Evolutionary conservation across 1,140 invertebrate genomes (phyloP).

Genomic region (Steinernema feltiae): DNA sequence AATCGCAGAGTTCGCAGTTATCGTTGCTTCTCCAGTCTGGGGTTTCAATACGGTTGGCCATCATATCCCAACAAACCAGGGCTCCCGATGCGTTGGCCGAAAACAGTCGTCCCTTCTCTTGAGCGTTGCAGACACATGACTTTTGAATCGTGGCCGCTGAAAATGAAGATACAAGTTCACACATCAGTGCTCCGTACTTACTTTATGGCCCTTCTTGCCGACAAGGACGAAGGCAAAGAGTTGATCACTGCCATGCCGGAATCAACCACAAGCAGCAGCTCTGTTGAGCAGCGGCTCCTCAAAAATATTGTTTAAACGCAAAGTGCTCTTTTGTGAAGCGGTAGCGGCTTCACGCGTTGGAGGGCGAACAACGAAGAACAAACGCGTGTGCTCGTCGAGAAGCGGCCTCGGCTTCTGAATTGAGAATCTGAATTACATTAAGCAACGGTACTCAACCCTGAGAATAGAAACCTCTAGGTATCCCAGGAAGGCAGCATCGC

Average conservation of each 20-base stretch:
- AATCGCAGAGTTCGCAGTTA: conserved; percentile 80
- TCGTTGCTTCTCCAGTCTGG: conserved; percentile 88
- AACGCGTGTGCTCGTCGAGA: no score
- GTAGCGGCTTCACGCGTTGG: no score
- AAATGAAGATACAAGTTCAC: conserved; percentile 33
- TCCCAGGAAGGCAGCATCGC: no score
- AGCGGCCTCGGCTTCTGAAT: no score
- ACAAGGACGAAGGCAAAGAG: background rate
- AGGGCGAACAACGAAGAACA: no score
- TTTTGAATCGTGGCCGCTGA: conserved; percentile 60
- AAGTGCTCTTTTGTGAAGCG: no score
- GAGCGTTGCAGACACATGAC: conserved; percentile 68
- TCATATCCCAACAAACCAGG: conserved; percentile 91
- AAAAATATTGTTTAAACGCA: no score
- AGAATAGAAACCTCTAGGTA: no score
- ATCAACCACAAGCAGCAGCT: no score
- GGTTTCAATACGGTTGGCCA: conserved; percentile 72
- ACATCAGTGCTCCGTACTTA: conserved; percentile 25
- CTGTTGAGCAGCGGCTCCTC: no score
- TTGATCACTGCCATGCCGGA: conserved; percentile 7
- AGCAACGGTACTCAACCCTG: no score
- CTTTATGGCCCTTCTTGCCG: conserved; percentile 81
- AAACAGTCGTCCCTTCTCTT: conserved; percentile 73
- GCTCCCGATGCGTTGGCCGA: conserved; percentile 87
- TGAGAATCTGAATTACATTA: no score